phyloP scores from a whole-genome alignment of 2,888 invertebrate genomes.

The Dione vanillae region DNA sequence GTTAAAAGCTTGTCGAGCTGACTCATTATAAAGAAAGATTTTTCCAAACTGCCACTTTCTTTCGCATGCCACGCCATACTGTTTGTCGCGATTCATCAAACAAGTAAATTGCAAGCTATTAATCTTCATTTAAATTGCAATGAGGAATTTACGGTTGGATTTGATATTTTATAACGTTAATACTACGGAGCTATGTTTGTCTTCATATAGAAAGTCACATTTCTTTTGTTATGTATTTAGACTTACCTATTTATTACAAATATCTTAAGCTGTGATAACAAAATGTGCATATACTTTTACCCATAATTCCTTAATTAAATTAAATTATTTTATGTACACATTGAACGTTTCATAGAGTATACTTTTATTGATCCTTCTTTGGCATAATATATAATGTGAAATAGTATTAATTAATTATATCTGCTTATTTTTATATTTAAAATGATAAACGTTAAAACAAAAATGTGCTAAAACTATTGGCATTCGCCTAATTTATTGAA shows the following conservation, averaged over 20 bases:
- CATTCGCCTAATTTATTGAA: too few relatives aligned
- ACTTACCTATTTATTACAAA: not conserved
- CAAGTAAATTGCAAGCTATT: constrained; percentile 42
- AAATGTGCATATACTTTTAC: too few relatives aligned
- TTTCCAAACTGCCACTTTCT: constrained; percentile 34
- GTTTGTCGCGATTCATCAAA: constrained; percentile 35
- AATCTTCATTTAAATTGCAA: constrained; percentile 46
- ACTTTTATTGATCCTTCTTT: too few relatives aligned
- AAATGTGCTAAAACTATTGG: too few relatives aligned
- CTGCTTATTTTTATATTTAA: too few relatives aligned
- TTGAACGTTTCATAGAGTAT: too few relatives aligned
- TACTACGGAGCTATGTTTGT: constrained; percentile 23
- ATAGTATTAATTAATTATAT: too few relatives aligned
- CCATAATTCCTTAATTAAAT: too few relatives aligned
- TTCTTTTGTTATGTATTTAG: not conserved
- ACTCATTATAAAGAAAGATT: not conserved
- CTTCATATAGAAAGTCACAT: constrained; percentile 13
- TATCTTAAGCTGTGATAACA: not conserved
- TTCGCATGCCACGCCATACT: constrained; percentile 31
- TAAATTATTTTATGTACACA: too few relatives aligned
- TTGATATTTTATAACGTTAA: constrained; percentile 35
- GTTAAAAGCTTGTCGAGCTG: not conserved
- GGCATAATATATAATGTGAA: too few relatives aligned
- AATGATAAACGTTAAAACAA: too few relatives aligned
- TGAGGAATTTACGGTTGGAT: constrained; percentile 41